Conservation (phyloP, 35 echinoderm and acorn worm species). For the Antedon bifida region DNA sequence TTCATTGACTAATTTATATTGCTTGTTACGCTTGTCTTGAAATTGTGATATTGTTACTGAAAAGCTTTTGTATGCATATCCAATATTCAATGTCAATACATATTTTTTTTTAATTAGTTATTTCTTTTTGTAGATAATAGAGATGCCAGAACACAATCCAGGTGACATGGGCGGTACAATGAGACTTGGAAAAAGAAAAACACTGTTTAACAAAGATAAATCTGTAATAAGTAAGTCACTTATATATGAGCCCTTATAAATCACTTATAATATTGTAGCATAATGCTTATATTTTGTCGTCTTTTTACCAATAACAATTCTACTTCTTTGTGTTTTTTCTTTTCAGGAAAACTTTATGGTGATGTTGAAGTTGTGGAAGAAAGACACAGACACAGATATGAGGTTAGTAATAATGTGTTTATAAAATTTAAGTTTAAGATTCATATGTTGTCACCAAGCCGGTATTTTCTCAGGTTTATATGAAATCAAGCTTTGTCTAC, state of each 20-base stretch:
- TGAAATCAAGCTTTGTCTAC: no score
- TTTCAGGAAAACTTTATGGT: conserved; percentile 57
- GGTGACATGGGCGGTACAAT: conserved; percentile 98
- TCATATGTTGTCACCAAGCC: no score
- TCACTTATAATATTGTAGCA: background rate
- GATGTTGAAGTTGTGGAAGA: conserved; percentile 51
- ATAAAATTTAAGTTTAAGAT: no score
- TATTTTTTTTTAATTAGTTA: no score
- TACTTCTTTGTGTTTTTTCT: background rate
- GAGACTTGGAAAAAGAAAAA: conserved; percentile 76
- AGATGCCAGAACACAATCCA: conserved; percentile 99
- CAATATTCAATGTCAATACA: no score
- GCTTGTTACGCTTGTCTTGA: no score
- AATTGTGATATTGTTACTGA: no score
- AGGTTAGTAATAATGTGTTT: conserved; percentile 30
- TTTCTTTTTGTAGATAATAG: conserved; percentile 47
- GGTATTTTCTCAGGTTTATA: no score
- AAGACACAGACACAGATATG: conserved; percentile 96
- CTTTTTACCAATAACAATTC: no score
- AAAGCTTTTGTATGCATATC: no score
- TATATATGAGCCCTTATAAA: no score
- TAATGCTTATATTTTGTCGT: background rate
- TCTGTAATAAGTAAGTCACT: conserved; percentile 67
- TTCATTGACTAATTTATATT: no score
- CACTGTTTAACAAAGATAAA: conserved; percentile 66